Evolutionary conservation across 53 echinoderm and acorn worm genomes (phyloP), one percentile per base, ranked within the genome.

Genomic region (Glandiceps talaboti): DNA sequence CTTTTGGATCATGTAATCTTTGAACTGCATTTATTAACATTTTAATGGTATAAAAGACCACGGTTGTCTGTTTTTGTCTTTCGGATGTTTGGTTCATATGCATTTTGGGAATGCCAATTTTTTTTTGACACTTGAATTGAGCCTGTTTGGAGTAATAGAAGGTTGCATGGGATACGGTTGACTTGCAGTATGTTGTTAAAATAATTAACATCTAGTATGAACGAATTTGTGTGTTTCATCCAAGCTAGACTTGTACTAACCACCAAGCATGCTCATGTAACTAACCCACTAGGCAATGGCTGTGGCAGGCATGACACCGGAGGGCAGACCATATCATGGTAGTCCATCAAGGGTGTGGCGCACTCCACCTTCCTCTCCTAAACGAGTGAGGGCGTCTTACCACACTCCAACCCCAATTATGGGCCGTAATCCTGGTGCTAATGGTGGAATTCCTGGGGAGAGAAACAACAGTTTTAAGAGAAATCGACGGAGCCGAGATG

Each of bases 351-450:
- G 89, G 28, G 84, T 93, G 76, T 96, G 97, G 97, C 89, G 93
- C 72, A 99, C 99, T 14, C 99, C 93, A 27, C 93, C 93, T 28
- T 94, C 94, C 33, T 94, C 99, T 79, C 99, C 94, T 1, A 82
- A 82, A 26, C 87, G 91, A 72, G 82, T 94, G 30, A 93, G 94
- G 31, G 94, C 94, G 83, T 93, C 99, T 86, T 90, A 90, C 79
- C 93, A 97, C 88, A 92, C 90, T 76, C 93, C 93, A 27, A 74
- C 84, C 33, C 91, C 99, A 32, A 85, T 84, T 81, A 86, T 76
- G 26, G 33, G 85, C 64, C 6, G 64, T 6, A 45, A 6, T 20
- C 64, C 64, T 45, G 64, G 64, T 45, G 64, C 64, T 45, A 45
- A 45, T 20, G 64, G 64, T 45, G 64, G 64, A 45, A 45, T 45